These are phyloP conservation scores for Epinephelus moara DNA, from an alignment of 2,113 vertebrate genomes.

Conservation along the genomic window DNA sequence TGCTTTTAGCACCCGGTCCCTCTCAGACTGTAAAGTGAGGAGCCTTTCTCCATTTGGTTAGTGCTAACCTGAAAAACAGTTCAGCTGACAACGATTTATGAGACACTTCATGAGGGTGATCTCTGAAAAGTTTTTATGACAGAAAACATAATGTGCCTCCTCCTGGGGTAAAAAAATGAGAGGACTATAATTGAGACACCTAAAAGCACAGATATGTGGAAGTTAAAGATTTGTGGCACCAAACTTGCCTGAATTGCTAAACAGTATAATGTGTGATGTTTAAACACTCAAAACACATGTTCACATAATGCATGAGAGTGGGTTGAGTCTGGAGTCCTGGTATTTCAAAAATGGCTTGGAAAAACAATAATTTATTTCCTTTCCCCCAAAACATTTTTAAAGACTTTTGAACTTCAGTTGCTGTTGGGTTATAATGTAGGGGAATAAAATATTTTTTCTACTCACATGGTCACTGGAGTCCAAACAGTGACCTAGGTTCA, in stretches of 20 bases:
- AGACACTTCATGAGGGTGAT: constrained; percentile 10
- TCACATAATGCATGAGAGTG: not conserved
- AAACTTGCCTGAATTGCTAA: not conserved
- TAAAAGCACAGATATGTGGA: constrained; percentile 9
- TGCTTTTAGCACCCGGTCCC: constrained; percentile 31
- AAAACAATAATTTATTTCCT: not conserved
- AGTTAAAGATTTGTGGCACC: not conserved
- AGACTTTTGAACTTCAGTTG: not conserved
- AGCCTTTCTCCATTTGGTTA: constrained; percentile 11
- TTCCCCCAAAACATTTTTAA: not conserved
- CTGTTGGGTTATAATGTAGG: not conserved
- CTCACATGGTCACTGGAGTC: not conserved
- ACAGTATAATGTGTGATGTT: constrained; percentile 1
- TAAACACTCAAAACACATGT: not conserved
- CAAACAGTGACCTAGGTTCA: not conserved
- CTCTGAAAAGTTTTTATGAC: constrained; percentile 32
- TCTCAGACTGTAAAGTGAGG: not conserved
- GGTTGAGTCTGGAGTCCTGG: not conserved
- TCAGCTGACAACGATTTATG: constrained; percentile 37
- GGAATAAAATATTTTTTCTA: not conserved
- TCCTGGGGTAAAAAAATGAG: not conserved
- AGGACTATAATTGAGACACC: constrained; percentile 15
- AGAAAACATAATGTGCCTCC: constrained; percentile 20
- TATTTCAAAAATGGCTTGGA: not conserved
- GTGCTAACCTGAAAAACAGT: constrained; percentile 28